Evolutionary conservation across 92 coral and sea anemone genomes (phyloP).

Genomic region (Nematostella vectensis): DNA sequence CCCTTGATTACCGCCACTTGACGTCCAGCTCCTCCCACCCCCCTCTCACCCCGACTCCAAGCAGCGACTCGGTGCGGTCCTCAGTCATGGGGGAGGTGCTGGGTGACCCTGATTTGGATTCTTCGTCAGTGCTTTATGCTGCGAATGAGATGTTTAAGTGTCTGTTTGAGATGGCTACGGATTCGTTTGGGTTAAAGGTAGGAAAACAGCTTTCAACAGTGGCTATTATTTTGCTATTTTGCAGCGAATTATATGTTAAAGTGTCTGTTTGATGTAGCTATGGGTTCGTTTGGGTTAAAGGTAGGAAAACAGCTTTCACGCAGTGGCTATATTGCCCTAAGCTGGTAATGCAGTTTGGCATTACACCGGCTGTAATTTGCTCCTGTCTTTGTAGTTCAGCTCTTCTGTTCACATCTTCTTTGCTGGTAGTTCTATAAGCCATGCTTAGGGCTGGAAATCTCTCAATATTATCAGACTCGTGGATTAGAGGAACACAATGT

Average conservation of each 20-base stretch:
- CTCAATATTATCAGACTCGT: too few relatives aligned
- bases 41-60: constrained; percentile 38
- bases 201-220: too few relatives aligned
- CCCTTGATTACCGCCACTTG: constrained; percentile 9
- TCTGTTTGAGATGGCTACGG: constrained; percentile 91
- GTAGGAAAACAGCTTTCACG: too few relatives aligned
- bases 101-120: constrained; percentile 33
- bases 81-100: constrained; percentile 41
- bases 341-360: too few relatives aligned
- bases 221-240: too few relatives aligned
- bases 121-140: constrained; percentile 54
- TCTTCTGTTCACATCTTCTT: too few relatives aligned
- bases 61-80: constrained; percentile 47
- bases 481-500: too few relatives aligned
- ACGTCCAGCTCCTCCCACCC: constrained; percentile 34
- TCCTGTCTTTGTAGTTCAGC: too few relatives aligned
- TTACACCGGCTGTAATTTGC: too few relatives aligned
- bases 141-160: constrained; percentile 85
- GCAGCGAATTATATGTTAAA: constrained; percentile 85
- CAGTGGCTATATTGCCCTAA: too few relatives aligned
- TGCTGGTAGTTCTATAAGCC: too few relatives aligned
- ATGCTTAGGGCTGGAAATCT: too few relatives aligned
- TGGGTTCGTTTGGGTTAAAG: constrained; percentile 76
- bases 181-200: constrained; percentile 73
- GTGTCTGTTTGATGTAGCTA: constrained; percentile 85